Conservation (phyloP, 2,797 vertebrate genomes). For the Hyperoplus lanceolatus region DNA sequence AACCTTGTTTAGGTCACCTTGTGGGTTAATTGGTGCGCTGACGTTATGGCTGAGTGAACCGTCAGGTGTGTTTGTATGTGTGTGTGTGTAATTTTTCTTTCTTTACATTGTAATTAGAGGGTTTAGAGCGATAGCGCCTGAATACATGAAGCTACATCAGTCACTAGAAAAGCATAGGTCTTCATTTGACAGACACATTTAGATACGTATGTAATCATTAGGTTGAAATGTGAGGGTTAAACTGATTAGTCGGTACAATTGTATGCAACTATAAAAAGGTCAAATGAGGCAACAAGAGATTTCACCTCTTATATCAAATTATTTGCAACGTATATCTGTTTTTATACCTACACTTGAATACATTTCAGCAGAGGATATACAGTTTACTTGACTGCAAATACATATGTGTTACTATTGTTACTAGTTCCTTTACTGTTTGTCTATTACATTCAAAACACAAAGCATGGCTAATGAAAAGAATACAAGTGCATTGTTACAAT, state of each 20-base stretch:
- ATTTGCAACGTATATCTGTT: no score
- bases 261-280: not conserved
- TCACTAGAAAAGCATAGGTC: constrained; percentile 22
- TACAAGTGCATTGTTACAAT: no score
- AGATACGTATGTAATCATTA: not conserved
- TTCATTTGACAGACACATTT: not conserved
- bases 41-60: constrained; percentile 33
- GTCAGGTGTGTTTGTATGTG: constrained; percentile 25
- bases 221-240: constrained; percentile 2
- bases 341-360: not conserved
- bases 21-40: constrained; percentile 66
- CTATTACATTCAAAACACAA: not conserved
- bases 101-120: constrained; percentile 33
- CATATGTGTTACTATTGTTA: not conserved
- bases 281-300: not conserved
- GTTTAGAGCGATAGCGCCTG: not conserved
- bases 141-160: constrained; percentile 22
- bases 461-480: not conserved
- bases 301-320: not conserved
- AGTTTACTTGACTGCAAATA: not conserved
- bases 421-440: not conserved
- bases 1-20: constrained; percentile 62
- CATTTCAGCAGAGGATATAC: not conserved
- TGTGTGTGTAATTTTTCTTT: constrained; percentile 15
- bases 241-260: not conserved